Evolutionary conservation across 2,888 invertebrate genomes (phyloP).

Genomic region (Cordylochernes scorpioides): DNA sequence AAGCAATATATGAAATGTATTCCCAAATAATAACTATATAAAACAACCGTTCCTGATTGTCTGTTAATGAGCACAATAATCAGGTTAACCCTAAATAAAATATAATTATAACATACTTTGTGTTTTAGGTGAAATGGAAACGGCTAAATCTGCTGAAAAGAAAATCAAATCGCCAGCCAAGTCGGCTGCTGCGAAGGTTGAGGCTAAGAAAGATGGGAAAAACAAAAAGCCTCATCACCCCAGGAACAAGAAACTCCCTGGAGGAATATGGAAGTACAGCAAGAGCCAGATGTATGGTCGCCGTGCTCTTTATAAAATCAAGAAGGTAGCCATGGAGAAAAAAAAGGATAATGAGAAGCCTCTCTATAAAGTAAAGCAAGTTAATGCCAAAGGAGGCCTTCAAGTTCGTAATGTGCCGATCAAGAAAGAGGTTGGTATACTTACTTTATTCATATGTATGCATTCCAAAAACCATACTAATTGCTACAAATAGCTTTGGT

Average conservation of each 20-base stretch:
- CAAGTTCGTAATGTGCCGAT: constrained; percentile 55
- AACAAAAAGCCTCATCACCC: constrained; percentile 25
- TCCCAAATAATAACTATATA: too few relatives aligned
- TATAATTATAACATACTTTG: too few relatives aligned
- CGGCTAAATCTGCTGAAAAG: too few relatives aligned
- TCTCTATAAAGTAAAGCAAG: constrained; percentile 40
- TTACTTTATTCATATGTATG: too few relatives aligned
- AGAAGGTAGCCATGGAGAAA: constrained; percentile 33
- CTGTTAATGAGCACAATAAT: too few relatives aligned
- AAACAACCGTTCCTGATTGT: too few relatives aligned
- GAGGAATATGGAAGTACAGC: constrained; percentile 60
- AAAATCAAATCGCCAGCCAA: too few relatives aligned
- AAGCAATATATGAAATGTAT: too few relatives aligned
- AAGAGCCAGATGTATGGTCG: constrained; percentile 43
- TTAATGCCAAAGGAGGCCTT: constrained; percentile 90
- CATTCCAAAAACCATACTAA: too few relatives aligned
- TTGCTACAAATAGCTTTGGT: too few relatives aligned
- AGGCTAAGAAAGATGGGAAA: constrained; percentile 3
- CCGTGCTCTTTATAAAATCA: constrained; percentile 16
- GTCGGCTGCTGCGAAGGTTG: constrained; percentile 5
- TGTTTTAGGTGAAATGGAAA: too few relatives aligned
- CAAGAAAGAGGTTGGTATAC: constrained; percentile 30
- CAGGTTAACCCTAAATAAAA: too few relatives aligned
- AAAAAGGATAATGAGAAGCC: constrained; percentile 22
- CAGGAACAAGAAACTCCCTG: constrained; percentile 58